These are phyloP conservation scores for Rhabdophis nuchalis DNA, from an alignment of 2,797 vertebrate genomes.

Conservation along the genomic window DNA sequence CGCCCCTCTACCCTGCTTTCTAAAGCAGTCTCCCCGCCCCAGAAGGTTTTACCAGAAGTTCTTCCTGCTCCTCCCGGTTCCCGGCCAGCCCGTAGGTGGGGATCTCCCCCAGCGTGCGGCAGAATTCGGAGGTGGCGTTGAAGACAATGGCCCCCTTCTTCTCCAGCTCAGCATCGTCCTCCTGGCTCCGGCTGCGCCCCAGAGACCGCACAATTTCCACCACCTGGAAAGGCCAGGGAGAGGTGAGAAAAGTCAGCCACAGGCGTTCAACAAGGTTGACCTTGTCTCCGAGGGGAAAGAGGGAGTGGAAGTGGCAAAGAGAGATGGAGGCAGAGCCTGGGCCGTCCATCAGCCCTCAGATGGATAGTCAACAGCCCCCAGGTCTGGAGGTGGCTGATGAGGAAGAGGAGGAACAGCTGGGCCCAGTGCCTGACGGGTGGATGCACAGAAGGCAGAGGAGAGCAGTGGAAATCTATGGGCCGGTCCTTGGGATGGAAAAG, in stretches of 20 bases:
- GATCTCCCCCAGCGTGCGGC: slow-evolving; percentile 89
- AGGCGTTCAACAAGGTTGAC: not conserved
- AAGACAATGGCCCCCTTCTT: slow-evolving; percentile 85
- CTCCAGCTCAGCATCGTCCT: slow-evolving; percentile 76
- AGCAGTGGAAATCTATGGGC: too few species aligned
- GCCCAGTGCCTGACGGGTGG: fast-evolving
- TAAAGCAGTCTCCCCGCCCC: fast-evolving
- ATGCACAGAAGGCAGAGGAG: too few species aligned
- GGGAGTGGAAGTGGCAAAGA: too few species aligned
- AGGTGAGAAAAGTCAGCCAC: not conserved
- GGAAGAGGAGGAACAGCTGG: too few species aligned
- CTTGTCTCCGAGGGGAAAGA: too few species aligned
- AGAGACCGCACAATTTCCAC: slow-evolving; percentile 71
- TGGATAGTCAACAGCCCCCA: too few species aligned
- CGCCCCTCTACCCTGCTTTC: too few species aligned
- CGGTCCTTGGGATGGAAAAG: too few species aligned
- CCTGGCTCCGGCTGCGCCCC: slow-evolving; percentile 51
- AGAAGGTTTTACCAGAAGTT: slow-evolving; percentile 77
- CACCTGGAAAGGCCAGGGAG: slow-evolving; percentile 61
- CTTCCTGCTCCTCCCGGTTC: slow-evolving; percentile 90
- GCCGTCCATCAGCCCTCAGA: too few species aligned
- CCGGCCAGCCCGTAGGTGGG: slow-evolving; percentile 90
- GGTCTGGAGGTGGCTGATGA: too few species aligned
- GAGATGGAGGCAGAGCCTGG: too few species aligned
- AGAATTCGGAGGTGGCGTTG: slow-evolving; percentile 91